Conservation (phyloP, 2,797 vertebrate species). For the Lemur catta region DNA sequence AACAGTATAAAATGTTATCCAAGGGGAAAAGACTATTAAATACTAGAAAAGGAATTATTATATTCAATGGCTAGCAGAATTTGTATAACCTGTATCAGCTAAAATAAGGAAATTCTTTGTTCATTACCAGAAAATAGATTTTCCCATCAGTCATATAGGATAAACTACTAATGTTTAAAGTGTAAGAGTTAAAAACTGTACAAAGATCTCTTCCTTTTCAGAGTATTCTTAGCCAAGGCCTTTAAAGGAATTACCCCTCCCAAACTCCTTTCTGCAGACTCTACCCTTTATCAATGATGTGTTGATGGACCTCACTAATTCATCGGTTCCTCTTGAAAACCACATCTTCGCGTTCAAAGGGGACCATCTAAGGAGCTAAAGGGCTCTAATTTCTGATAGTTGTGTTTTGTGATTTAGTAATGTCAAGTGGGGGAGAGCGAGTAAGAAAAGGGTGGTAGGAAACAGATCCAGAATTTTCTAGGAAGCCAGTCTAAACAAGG, state of each 20-base stretch:
- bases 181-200: neutral
- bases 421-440: neutral
- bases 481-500: slow-evolving; percentile 81
- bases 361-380: neutral
- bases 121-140: slow-evolving; percentile 20
- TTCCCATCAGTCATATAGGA: neutral
- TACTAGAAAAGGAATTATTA: neutral
- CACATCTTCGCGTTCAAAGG: neutral
- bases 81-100: neutral
- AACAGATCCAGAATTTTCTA: slow-evolving; percentile 80
- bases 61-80: neutral
- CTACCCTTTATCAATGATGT: rapidly evolving
- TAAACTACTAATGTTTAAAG: neutral
- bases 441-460: slow-evolving; percentile 47
- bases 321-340: neutral
- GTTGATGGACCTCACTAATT: rapidly evolving
- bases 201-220: neutral
- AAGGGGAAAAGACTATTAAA: slow-evolving; percentile 9
- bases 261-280: rapidly evolving
- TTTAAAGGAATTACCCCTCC: neutral
- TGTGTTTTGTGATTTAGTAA: slow-evolving; percentile 52
- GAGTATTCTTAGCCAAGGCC: neutral
- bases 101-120: neutral
- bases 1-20: neutral
- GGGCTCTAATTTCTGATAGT: slow-evolving; percentile 44